Base-by-base conservation (phyloP, 2,888 invertebrate species). In the Pseudanteris insignis region DNA sequence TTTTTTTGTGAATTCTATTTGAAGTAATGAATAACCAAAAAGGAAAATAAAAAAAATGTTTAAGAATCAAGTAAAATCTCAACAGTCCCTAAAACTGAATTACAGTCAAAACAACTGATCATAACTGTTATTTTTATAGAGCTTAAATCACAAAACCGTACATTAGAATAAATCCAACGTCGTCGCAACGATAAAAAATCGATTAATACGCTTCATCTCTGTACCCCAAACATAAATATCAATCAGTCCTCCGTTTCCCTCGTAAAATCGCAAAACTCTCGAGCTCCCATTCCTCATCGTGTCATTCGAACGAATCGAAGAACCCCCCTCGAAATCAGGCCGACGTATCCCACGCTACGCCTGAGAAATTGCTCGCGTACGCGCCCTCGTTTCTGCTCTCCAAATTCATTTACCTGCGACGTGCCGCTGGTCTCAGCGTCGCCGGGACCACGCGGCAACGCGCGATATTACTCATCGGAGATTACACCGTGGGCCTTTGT, bases 371-470 rank as follows among this genome's bases (percentile, higher is more conserved):
- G 63, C 65, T 59, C 57, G 63, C 57, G 63, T 60, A 59, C 50
- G 55, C 57, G 44, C 40, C 43, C 59, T 25, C 51, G 38, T 58
- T 50, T 50, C 15, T 50, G 44, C 34, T n/a, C 46, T 44, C 50
- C 63, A 63, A 71, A 68, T 72, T 72, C 66, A 71, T 73, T 73
- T 70, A 69, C 68, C 70, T 67, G 64, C 62, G 64, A 59, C 48
- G 63, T 70, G 70, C 71, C 70, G 60, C n/a, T n/a, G n/a, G n/a
- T 66, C 53, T 48, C 41, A 54, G 54, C 47, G 62, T 64, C 59
- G 63, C 64, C 59, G 59, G 28, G 43, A 48, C 43, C 58, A 57
- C 61, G 13, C 57, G 43, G 38, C 57, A 41, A 64, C 64, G 64
- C 57, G 53, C 59, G 57, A 63, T 63, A 67, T 63, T 65, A 63